Conservation (phyloP, 2,113 vertebrate genomes). For the Podarcis muralis region DNA sequence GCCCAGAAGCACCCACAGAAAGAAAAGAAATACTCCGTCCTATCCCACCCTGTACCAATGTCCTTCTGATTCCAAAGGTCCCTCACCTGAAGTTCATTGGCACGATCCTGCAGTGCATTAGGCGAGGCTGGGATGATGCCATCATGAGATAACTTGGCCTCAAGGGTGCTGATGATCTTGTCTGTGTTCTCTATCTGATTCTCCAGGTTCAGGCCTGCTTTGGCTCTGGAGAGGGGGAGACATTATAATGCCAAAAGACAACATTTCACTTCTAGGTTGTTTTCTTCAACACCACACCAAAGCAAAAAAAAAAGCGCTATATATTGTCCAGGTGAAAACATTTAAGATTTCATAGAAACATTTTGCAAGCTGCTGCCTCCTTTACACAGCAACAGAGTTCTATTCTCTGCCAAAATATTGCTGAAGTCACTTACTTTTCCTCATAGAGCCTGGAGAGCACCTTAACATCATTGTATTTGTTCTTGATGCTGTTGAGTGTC, state of each 20-base stretch:
- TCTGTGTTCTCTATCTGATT: slow-evolving; percentile 86
- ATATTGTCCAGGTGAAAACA: background rate
- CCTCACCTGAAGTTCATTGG: slow-evolving; percentile 83
- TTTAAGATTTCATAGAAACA: background rate
- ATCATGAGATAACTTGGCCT: slow-evolving; percentile 84
- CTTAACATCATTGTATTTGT: slow-evolving; percentile 81
- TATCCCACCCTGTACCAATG: background rate
- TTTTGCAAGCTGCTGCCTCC: background rate
- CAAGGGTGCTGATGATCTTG: slow-evolving; percentile 82
- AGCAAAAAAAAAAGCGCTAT: background rate
- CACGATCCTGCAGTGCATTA: slow-evolving; percentile 77
- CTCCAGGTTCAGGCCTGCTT: slow-evolving; percentile 88
- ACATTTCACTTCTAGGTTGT: background rate
- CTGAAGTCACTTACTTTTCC: slow-evolving; percentile 83
- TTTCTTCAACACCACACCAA: background rate
- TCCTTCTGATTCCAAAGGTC: background rate
- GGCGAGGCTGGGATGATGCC: slow-evolving; percentile 77
- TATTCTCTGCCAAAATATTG: background rate
- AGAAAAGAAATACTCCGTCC: background rate
- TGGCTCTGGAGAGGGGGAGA: slow-evolving; percentile 76
- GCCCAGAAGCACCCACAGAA: background rate
- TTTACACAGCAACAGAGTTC: background rate
- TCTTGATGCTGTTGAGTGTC: slow-evolving; percentile 80
- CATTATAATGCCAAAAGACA: background rate
- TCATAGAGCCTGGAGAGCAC: slow-evolving; percentile 83